Evolutionary conservation across 2,888 invertebrate species (phyloP), one percentile per base, ranked within the genome.

Genomic region (Maniola hyperantus): DNA sequence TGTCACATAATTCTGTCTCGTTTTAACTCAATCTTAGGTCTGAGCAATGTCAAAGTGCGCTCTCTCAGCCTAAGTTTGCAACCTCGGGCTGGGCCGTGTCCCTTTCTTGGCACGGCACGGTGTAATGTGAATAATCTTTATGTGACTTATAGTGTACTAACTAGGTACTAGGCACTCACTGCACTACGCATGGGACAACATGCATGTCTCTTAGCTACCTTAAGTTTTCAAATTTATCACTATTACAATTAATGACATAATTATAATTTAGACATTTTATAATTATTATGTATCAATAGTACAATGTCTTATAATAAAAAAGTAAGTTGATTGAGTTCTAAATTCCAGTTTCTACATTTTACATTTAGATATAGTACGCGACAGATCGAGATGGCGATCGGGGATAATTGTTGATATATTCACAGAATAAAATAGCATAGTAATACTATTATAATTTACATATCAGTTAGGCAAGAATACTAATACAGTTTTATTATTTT

Each of bases 401-500:
- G n/a, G 11, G 10, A 39, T 39, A 10, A 10, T 39, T 11, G 11
- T 39, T 39, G 39, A 5, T 39, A 39, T 39, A 39, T 39, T 39
- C 39, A 39, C 39, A 39, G 36, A 15, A 57, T 15, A 39, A 15
- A 2, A 18, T 39, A 55, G 6, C n/a, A 39, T 42, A 39, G 36
- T 39, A n/a, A n/a, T 2, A 57, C 2, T 54, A 34, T 33, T 13
- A 6, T 39, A 20, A 20, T 57, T 55, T 57, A 39, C 57, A 36
- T 36, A 54, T 34, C 20, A 42, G 39, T 20, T 57, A 57, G 57
- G 42, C 42, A 42, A 57, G 57, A 57, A 42, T 57, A 39, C 42
- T 57, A 39, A 26, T 57, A 20, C 2, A 42, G 20, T 18, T 39
- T 39, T 39, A 13, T 18, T 20, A 51, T 39, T 57, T 57, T 57